Evolutionary conservation across 2,113 vertebrate genomes (phyloP).

Genomic region (Lepisosteus osseus): DNA sequence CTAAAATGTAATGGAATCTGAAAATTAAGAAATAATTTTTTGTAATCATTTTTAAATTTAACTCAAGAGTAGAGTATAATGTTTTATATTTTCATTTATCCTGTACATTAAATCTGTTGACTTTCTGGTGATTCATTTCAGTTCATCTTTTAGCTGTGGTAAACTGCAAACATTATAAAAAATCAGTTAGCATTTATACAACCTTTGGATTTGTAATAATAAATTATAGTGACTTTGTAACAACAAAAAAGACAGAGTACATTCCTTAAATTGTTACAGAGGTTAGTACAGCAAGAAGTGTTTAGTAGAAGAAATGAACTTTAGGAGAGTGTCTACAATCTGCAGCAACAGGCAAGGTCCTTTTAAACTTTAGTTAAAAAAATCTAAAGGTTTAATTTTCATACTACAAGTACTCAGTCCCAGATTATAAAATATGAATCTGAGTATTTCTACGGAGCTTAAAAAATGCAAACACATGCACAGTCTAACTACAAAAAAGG

Average conservation of each 20-base stretch:
- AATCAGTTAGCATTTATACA: too few species aligned
- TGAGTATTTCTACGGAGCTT: conserved; percentile 32
- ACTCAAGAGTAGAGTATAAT: background rate
- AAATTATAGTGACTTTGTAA: background rate
- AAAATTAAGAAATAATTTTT: too few species aligned
- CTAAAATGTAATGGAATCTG: too few species aligned
- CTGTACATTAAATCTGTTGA: conserved; percentile 14
- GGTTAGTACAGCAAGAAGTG: conserved; percentile 65
- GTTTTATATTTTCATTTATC: conserved; percentile 10
- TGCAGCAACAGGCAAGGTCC: conserved; percentile 6
- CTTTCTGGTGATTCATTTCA: too few species aligned
- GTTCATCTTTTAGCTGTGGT: too few species aligned
- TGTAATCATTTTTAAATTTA: background rate
- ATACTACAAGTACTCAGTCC: conserved; percentile 11
- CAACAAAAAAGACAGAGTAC: background rate
- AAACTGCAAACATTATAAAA: too few species aligned
- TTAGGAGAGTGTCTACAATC: conserved; percentile 24
- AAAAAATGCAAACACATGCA: conserved; percentile 51
- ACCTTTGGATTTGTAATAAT: conserved; percentile 4
- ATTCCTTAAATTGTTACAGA: conserved; percentile 29
- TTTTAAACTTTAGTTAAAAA: conserved; percentile 8
- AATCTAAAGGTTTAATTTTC: conserved; percentile 16
- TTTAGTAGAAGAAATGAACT: conserved; percentile 54
- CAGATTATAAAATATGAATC: conserved; percentile 20
- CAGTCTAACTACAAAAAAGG: conserved; percentile 58